Conservation (phyloP, 2,888 invertebrate species). For the Drosophila fulvimacula region DNA sequence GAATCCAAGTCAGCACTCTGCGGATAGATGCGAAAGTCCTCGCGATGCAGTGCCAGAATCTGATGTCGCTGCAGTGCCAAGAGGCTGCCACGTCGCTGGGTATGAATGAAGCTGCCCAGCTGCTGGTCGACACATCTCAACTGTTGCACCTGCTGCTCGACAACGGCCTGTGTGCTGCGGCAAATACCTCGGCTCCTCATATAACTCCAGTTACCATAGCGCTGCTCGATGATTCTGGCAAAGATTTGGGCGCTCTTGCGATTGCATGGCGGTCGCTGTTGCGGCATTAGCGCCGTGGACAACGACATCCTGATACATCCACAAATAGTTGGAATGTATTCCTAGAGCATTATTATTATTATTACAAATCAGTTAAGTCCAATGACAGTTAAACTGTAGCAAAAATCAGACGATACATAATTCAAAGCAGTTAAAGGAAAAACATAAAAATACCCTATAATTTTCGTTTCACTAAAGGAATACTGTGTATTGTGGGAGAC, state of each 20-base stretch:
- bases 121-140: slow-evolving; percentile 33
- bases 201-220: slow-evolving; percentile 35
- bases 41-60: slow-evolving; percentile 8
- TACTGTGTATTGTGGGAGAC: not conserved
- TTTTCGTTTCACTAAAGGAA: too few relatives aligned
- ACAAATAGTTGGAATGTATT: slow-evolving; percentile 14
- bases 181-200: slow-evolving; percentile 43
- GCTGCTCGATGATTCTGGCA: slow-evolving; percentile 41
- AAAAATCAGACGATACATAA: not conserved
- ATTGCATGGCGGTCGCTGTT: slow-evolving; percentile 28
- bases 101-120: slow-evolving; percentile 13
- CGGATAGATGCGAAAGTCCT: slow-evolving; percentile 73
- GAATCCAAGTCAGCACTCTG: slow-evolving; percentile 67
- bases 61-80: slow-evolving; percentile 27
- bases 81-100: slow-evolving; percentile 18
- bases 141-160: slow-evolving; percentile 20
- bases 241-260: slow-evolving; percentile 34
- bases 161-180: slow-evolving; percentile 4
- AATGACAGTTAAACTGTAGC: slow-evolving; percentile 17
- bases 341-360: slow-evolving; percentile 29
- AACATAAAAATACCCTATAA: not conserved
- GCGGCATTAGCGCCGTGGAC: slow-evolving; percentile 50
- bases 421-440: not conserved
- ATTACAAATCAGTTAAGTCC: not conserved
- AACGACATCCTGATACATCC: slow-evolving; percentile 42